phyloP scores from a whole-genome alignment of 2,113 vertebrate genomes.

The Leucopternis melanops region DNA sequence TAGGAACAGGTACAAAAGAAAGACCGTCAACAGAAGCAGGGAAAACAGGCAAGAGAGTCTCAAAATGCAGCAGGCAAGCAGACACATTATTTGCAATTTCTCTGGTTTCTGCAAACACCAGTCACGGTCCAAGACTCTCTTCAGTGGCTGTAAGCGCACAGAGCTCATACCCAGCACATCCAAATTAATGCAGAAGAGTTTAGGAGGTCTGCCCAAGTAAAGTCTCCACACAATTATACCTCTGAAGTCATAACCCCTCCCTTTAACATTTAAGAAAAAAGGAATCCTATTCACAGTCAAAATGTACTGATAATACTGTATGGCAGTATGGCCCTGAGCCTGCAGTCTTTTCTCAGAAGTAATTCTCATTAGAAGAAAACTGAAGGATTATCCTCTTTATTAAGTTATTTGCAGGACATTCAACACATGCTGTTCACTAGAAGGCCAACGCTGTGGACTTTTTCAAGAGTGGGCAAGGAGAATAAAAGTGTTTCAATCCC shows the following conservation, averaged over 20 bases:
- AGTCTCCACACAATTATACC: not conserved
- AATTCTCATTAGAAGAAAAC: not conserved
- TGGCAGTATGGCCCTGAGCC: not conserved
- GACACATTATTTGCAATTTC: not conserved
- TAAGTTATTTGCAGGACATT: not conserved
- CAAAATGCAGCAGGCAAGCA: not conserved
- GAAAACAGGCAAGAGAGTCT: not conserved
- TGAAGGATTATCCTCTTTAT: not conserved
- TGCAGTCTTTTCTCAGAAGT: not conserved
- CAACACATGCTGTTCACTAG: not conserved
- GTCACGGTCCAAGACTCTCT: not conserved
- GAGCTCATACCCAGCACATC: not conserved
- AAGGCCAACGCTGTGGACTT: accelerated
- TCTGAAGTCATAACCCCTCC: not conserved
- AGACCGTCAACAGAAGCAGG: accelerated
- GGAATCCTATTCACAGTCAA: not conserved
- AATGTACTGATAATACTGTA: not conserved
- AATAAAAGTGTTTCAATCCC: not conserved
- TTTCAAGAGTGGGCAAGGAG: not conserved
- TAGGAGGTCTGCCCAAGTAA: not conserved
- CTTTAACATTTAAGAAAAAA: not conserved
- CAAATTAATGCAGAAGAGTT: not conserved
- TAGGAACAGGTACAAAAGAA: not conserved
- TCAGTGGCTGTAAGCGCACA: accelerated
- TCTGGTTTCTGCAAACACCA: not conserved